Base-by-base conservation (phyloP, 2,113 vertebrate genomes). In the Ceyx melanurus region DNA sequence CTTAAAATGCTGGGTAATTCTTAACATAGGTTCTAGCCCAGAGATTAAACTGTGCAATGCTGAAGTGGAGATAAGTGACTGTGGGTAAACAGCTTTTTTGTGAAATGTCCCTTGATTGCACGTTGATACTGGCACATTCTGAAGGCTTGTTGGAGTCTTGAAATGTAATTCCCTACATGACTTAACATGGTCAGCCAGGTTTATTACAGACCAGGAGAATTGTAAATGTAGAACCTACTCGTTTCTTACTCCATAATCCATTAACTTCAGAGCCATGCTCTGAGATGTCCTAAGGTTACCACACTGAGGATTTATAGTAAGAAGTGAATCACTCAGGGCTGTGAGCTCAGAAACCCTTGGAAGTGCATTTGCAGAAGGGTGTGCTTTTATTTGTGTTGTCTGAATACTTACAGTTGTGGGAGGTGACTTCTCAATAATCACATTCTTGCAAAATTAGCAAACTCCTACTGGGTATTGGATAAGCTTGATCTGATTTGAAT, bases 241-340 rank as follows among this genome's bases (percentile, higher is more conserved):
- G 14, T 61, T 92, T 89, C 94, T 96, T 85, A 71, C 79, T 93
- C 64, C 91, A 74, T 67, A 85, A 82, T 84, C 84, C 82, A 95
- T 83, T 90, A 87, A 80, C 43, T 93, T 92, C 75, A 91, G 74
- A 79, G 51, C 86, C 29, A 9, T 48, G 40, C 70, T 85, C 74
- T 77, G 51, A 62, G 84, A 90, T 64, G 73, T 91, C 72, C 86
- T 95, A 74, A 77, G 75, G 43, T 90, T 90, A 86, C 67, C 46
- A 43, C 42, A 37, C 62, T 51, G 60, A 74, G 3, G 3, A 62
- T 89, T 90, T 91, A 67, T 26, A 82, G 62, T 50, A 73, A 51
- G 48, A 89, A 76, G 53, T 88, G 56, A 91, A 88, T 89, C 79
- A 89, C 42, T 50, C 28, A 6, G 26, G 75, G 57, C 70, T 93